These are phyloP conservation scores for Tyrannus savana DNA, from an alignment of 2,113 vertebrate genomes.

Conservation along the genomic window DNA sequence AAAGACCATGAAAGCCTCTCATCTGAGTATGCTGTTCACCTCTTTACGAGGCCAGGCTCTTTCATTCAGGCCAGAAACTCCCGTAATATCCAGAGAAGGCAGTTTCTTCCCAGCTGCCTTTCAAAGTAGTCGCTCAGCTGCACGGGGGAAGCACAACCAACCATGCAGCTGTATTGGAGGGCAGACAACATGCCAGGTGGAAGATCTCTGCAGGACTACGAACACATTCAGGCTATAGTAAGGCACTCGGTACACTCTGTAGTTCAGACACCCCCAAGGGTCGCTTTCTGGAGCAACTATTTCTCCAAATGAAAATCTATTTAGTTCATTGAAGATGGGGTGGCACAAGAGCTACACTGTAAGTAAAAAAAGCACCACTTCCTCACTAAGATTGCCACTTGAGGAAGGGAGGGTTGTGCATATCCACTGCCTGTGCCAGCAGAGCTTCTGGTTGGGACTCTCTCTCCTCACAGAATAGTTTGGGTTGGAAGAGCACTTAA, in stretches of 20 bases:
- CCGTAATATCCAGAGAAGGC: neutral
- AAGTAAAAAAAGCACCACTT: neutral
- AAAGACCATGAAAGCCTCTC: neutral
- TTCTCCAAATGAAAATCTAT: neutral
- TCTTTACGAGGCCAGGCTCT: neutral
- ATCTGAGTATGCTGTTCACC: neutral
- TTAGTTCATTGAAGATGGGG: neutral
- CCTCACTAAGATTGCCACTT: neutral
- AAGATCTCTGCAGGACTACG: neutral
- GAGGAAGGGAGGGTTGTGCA: neutral
- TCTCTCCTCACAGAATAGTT: neutral
- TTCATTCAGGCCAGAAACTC: neutral
- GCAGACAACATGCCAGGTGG: accelerated
- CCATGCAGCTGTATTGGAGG: neutral
- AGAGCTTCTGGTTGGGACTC: neutral
- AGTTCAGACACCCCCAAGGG: neutral
- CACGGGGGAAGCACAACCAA: neutral
- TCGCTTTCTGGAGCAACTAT: accelerated
- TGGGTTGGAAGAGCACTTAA: neutral
- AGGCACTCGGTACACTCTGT: neutral
- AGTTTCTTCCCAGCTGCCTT: neutral
- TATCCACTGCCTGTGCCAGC: neutral
- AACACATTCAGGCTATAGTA: neutral
- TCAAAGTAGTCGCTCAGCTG: accelerated
- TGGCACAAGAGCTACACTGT: neutral